Conservation (phyloP, 2,113 vertebrate genomes). For the Ptyas mucosa region DNA sequence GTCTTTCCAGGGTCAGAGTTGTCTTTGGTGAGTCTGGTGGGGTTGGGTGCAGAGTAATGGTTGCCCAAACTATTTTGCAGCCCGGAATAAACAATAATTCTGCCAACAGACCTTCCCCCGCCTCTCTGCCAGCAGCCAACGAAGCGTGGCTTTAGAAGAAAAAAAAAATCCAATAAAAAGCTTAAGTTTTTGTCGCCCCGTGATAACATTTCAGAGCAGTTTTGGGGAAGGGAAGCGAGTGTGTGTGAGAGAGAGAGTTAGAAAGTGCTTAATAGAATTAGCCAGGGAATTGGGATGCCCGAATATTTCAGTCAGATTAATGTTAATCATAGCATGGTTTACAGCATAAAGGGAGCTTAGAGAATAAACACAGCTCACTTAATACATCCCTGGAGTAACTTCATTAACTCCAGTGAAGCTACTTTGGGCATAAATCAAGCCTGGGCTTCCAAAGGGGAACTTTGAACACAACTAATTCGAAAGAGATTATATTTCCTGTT, state of each 20-base stretch:
- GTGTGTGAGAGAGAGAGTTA: background rate
- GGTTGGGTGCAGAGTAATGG: background rate
- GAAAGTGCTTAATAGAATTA: constrained; percentile 67
- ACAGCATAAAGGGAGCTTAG: constrained; percentile 46
- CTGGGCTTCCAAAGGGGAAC: background rate
- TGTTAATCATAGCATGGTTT: constrained; percentile 61
- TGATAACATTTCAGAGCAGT: constrained; percentile 62
- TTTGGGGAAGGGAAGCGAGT: constrained; percentile 23
- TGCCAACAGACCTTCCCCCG: background rate
- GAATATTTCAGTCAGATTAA: constrained; percentile 64
- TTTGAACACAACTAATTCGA: constrained; percentile 1
- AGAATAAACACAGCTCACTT: constrained; percentile 50
- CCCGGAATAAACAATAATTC: constrained; percentile 36
- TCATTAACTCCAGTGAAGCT: constrained; percentile 29
- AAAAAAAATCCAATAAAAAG: constrained; percentile 63
- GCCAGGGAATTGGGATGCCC: constrained; percentile 51
- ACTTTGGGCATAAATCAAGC: constrained; percentile 24
- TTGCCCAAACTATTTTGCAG: background rate
- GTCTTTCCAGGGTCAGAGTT: background rate
- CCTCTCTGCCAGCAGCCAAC: constrained; percentile 46
- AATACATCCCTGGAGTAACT: constrained; percentile 38
- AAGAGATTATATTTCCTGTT: background rate
- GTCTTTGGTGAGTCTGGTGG: background rate
- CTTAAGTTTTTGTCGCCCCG: constrained; percentile 60
- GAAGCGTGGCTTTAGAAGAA: constrained; percentile 62